phyloP scores from a whole-genome alignment of 2,113 vertebrate genomes.

The Gracilinanus agilis region DNA sequence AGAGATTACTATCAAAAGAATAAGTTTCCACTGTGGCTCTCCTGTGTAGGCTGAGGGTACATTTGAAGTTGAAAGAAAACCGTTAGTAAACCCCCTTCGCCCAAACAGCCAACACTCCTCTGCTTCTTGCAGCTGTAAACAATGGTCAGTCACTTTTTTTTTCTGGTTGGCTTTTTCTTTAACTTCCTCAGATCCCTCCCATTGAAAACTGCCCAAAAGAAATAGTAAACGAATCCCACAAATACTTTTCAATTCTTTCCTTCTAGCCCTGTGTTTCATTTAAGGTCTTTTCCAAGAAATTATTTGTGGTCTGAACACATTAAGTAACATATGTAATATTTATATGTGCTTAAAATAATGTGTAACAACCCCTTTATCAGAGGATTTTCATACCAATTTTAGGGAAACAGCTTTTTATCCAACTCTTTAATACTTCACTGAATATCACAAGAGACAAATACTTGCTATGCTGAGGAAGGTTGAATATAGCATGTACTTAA shows the following conservation, averaged over 20 bases:
- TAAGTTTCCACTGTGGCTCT: slow-evolving; percentile 70
- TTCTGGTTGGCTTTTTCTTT: slow-evolving; percentile 67
- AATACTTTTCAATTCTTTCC: slow-evolving; percentile 81
- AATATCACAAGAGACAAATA: slow-evolving; percentile 23
- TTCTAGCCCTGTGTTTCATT: slow-evolving; percentile 74
- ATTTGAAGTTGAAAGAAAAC: slow-evolving; percentile 79
- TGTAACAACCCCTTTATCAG: slow-evolving; percentile 59
- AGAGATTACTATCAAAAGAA: slow-evolving; percentile 76
- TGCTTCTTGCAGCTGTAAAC: slow-evolving; percentile 57
- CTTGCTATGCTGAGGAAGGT: slow-evolving; percentile 47
- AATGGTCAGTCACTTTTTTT: slow-evolving; percentile 73
- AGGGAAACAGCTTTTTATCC: slow-evolving; percentile 53
- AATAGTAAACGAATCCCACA: slow-evolving; percentile 73
- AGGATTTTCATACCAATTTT: slow-evolving; percentile 49
- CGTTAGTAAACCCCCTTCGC: slow-evolving; percentile 77
- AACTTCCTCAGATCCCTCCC: slow-evolving; percentile 75
- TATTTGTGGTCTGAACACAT: slow-evolving; percentile 78
- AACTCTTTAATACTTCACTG: slow-evolving; percentile 12
- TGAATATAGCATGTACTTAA: neutral
- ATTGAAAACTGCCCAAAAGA: slow-evolving; percentile 68
- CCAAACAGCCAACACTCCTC: slow-evolving; percentile 65
- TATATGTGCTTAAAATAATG: slow-evolving; percentile 75
- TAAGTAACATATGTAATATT: slow-evolving; percentile 75
- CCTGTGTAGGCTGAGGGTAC: slow-evolving; percentile 67
- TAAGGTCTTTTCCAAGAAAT: slow-evolving; percentile 80